Conservation (phyloP, 2,888 invertebrate species). For the Phalera bucephala region DNA sequence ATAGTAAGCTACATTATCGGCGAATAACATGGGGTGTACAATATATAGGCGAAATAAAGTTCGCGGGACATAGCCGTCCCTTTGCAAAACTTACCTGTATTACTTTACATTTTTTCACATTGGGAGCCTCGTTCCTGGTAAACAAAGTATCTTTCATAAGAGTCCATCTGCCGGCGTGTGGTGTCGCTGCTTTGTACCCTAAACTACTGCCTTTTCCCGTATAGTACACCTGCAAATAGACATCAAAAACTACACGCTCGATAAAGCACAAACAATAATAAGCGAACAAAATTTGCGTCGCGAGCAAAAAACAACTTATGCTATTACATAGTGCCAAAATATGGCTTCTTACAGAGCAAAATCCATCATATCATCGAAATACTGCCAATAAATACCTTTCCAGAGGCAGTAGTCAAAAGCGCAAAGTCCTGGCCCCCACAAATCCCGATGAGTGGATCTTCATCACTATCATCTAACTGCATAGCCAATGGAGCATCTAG, state of each 20-base stretch:
- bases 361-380: too few relatives aligned
- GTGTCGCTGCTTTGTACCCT: conserved; percentile 88
- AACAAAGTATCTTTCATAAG: conserved; percentile 80
- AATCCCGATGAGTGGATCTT: conserved; percentile 91
- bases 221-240: conserved; percentile 87
- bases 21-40: too few relatives aligned
- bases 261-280: too few relatives aligned
- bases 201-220: conserved; percentile 93
- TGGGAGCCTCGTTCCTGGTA: conserved; percentile 59
- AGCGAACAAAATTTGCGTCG: too few relatives aligned
- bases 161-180: conserved; percentile 84
- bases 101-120: conserved; percentile 62
- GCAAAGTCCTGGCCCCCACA: conserved; percentile 96
- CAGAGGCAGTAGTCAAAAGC: conserved; percentile 91
- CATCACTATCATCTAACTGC: conserved; percentile 84
- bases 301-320: too few relatives aligned
- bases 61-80: too few relatives aligned
- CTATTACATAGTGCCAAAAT: too few relatives aligned
- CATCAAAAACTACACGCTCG: too few relatives aligned
- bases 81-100: conserved; percentile 59
- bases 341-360: too few relatives aligned
- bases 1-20: too few relatives aligned
- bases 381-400: too few relatives aligned
- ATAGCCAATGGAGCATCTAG: conserved; percentile 79
- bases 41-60: too few relatives aligned